Conservation (phyloP, 1,140 invertebrate genomes). For the Drosophila teissieri region DNA sequence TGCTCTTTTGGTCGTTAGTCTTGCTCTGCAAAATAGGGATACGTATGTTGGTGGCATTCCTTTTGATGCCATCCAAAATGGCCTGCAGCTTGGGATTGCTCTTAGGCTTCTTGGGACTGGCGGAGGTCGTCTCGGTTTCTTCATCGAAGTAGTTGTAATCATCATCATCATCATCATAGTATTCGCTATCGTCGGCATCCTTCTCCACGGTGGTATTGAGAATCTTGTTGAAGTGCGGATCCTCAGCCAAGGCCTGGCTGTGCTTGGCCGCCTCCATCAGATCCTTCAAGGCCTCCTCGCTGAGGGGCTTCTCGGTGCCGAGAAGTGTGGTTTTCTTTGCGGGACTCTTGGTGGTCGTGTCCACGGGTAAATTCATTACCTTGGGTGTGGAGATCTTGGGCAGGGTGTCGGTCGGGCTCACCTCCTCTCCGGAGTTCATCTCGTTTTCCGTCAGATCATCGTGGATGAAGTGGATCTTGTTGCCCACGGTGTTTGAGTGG, state of each 20-base stretch:
- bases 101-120: conserved; percentile 53
- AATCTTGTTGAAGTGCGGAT: conserved; percentile 81
- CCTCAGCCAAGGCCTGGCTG: conserved; percentile 67
- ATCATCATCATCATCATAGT: conserved; percentile 38
- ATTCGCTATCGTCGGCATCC: conserved; percentile 46
- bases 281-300: conserved; percentile 66
- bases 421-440: conserved; percentile 56
- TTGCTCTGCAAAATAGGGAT: conserved; percentile 34
- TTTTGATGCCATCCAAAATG: conserved; percentile 53
- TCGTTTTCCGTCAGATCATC: conserved; percentile 61
- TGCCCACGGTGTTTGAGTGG: conserved; percentile 32
- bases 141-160: conserved; percentile 53
- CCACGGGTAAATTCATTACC: conserved; percentile 34
- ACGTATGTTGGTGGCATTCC: conserved; percentile 42
- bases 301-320: conserved; percentile 44
- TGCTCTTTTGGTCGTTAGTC: conserved; percentile 29
- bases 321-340: conserved; percentile 19
- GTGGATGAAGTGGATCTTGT: conserved; percentile 24
- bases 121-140: conserved; percentile 47
- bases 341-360: conserved; percentile 34
- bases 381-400: conserved; percentile 73
- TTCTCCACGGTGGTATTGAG: conserved; percentile 41
- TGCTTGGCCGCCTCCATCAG: conserved; percentile 78
- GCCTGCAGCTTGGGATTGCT: conserved; percentile 58
- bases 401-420: conserved; percentile 21